Percentiles rank a stretch among this genome's conserved stretches.
Evolutionary conservation across 2,113 vertebrate genomes (phyloP).

Genomic region (Gopherus flavomarginatus): DNA sequence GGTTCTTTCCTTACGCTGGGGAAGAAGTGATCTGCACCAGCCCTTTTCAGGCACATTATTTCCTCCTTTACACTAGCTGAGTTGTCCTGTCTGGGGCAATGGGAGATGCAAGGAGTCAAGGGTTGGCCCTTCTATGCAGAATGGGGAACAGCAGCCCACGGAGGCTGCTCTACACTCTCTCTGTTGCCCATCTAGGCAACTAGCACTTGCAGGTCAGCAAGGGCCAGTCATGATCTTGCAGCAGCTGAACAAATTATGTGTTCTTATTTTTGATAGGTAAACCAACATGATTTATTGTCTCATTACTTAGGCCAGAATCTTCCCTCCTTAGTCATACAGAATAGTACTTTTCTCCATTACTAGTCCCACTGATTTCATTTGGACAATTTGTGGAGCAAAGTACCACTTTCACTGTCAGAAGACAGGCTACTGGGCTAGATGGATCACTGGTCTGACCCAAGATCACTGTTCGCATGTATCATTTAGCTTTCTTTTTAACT

Average conservation of each 20-base stretch:
- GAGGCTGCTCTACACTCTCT: not conserved
- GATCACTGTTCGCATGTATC: not conserved
- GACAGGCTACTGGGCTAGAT: not conserved
- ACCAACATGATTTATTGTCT: not conserved
- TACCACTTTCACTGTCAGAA: not conserved
- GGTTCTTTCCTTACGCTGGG: not conserved
- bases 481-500: conserved; percentile 49
- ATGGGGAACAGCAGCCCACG: not conserved
- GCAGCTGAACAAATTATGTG: not conserved
- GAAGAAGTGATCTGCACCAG: not conserved
- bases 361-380: not conserved
- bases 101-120: not conserved
- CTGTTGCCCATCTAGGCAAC: not conserved
- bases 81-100: not conserved
- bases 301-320: not conserved
- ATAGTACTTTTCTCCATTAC: not conserved
- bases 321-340: accelerated
- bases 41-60: not conserved
- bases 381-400: not conserved
- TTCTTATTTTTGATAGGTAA: not conserved
- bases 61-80: not conserved
- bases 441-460: not conserved
- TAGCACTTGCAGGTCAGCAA: not conserved
- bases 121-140: not conserved
- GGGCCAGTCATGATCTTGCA: not conserved